A percentile compares a stretch with the other conserved stretches of the same genome.
These are phyloP conservation scores for Chrysotoxum bicinctum DNA, from an alignment of 2,888 invertebrate genomes.

Conservation along the genomic window DNA sequence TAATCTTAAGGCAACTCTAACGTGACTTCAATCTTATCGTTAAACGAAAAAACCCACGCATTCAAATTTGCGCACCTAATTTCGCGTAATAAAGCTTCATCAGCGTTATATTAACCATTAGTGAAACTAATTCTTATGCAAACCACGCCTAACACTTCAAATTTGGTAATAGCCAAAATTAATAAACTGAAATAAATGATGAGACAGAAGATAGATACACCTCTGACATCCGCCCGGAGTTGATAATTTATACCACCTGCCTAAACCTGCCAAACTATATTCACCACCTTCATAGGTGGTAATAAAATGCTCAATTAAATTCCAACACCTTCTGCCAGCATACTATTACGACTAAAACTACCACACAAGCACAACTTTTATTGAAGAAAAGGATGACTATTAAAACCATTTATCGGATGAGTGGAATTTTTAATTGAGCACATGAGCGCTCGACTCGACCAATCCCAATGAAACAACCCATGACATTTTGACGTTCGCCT, in stretches of 20 bases:
- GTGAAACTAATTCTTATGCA: constrained; percentile 62
- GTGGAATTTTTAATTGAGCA: constrained; percentile 62
- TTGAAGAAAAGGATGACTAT: constrained; percentile 28
- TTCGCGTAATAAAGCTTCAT: constrained; percentile 65
- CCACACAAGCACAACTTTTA: not conserved
- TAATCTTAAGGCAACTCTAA: constrained; percentile 27
- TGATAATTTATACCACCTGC: not conserved
- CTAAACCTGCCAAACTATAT: constrained; percentile 45
- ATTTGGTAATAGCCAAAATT: constrained; percentile 67
- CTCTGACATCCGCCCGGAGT: constrained; percentile 64
- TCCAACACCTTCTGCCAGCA: constrained; percentile 62
- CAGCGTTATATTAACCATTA: constrained; percentile 61
- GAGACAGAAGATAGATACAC: constrained; percentile 2
- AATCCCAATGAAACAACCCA: constrained; percentile 44
- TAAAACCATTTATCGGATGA: constrained; percentile 58
- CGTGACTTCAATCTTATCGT: constrained; percentile 65
- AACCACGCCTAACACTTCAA: constrained; percentile 68
- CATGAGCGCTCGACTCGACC: constrained; percentile 1
- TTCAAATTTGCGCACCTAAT: constrained; percentile 69
- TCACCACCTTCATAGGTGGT: constrained; percentile 53
- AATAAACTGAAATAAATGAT: constrained; percentile 47
- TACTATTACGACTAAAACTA: not conserved
- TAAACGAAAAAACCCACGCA: constrained; percentile 57
- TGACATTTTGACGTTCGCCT: constrained; percentile 60
- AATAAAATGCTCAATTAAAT: constrained; percentile 61